phyloP scores from a whole-genome alignment of 2,113 vertebrate species.

The Chloroceryle aenea region DNA sequence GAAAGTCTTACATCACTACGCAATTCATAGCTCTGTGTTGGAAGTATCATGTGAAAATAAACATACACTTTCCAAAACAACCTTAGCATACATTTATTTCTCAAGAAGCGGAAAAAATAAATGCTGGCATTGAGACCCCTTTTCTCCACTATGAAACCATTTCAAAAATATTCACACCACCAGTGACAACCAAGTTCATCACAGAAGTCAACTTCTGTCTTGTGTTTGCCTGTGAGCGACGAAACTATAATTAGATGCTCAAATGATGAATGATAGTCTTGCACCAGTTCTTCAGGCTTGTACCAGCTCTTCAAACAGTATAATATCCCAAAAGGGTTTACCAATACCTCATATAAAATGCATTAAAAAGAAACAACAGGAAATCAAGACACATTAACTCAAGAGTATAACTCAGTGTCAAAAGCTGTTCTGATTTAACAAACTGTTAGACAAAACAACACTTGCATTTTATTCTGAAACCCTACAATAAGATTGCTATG shows the following conservation, averaged over 20 bases:
- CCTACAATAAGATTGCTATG: neutral
- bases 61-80: neutral
- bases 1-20: neutral
- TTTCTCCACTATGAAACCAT: neutral
- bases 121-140: neutral
- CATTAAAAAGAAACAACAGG: neutral
- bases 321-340: neutral
- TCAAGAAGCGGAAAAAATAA: neutral
- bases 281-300: neutral
- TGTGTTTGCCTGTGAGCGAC: neutral
- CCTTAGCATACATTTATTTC: neutral
- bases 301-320: neutral
- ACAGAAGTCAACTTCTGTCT: neutral
- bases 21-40: neutral
- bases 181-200: neutral
- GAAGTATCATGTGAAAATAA: slow-evolving; percentile 7
- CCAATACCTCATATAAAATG: neutral
- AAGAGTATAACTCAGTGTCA: neutral
- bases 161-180: neutral
- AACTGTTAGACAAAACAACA: neutral
- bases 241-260: neutral
- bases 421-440: neutral
- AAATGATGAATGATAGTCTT: neutral
- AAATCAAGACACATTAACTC: neutral
- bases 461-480: slow-evolving; percentile 19